A percentile compares a stretch with the other conserved stretches of the same genome.
phyloP scores from a whole-genome alignment of 2,113 vertebrate genomes.

The Coryphaenoides rupestris region DNA sequence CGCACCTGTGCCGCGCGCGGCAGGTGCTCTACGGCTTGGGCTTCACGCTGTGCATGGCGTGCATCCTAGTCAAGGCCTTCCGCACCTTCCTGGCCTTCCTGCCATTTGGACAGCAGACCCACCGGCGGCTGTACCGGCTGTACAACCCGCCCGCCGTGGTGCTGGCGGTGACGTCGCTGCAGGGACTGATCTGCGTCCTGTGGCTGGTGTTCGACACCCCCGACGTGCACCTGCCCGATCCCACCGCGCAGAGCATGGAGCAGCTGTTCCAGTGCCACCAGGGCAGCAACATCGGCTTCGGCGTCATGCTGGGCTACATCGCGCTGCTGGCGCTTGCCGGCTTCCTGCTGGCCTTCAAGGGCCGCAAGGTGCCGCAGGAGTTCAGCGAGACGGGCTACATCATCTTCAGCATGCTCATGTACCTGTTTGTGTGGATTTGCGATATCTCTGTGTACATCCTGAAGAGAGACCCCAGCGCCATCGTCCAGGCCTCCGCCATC shows the following conservation, averaged over 20 bases:
- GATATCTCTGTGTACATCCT: constrained; percentile 63
- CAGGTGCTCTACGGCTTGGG: constrained; percentile 64
- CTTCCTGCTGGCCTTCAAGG: constrained; percentile 65
- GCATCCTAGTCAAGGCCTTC: constrained; percentile 60
- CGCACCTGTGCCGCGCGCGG: constrained; percentile 53
- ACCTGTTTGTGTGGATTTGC: constrained; percentile 68
- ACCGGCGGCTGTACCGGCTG: constrained; percentile 23
- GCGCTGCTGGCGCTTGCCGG: constrained; percentile 55
- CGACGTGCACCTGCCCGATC: neutral
- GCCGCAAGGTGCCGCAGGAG: constrained; percentile 56
- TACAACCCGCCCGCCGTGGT: constrained; percentile 51
- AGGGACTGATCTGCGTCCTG: constrained; percentile 56
- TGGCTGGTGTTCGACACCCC: constrained; percentile 59
- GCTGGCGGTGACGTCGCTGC: constrained; percentile 28
- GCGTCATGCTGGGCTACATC: constrained; percentile 63
- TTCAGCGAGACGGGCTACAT: constrained; percentile 64
- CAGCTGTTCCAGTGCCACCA: constrained; percentile 40
- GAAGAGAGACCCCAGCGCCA: constrained; percentile 26
- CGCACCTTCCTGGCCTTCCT: constrained; percentile 55
- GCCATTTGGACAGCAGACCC: constrained; percentile 34
- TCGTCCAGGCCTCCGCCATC: constrained; percentile 62
- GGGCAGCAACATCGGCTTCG: constrained; percentile 53
- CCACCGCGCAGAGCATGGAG: constrained; percentile 26
- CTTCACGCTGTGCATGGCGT: constrained; percentile 69
- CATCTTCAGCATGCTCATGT: constrained; percentile 70